Base-by-base conservation (phyloP, 2,888 invertebrate species). In the Lasioglossum figueresi region DNA sequence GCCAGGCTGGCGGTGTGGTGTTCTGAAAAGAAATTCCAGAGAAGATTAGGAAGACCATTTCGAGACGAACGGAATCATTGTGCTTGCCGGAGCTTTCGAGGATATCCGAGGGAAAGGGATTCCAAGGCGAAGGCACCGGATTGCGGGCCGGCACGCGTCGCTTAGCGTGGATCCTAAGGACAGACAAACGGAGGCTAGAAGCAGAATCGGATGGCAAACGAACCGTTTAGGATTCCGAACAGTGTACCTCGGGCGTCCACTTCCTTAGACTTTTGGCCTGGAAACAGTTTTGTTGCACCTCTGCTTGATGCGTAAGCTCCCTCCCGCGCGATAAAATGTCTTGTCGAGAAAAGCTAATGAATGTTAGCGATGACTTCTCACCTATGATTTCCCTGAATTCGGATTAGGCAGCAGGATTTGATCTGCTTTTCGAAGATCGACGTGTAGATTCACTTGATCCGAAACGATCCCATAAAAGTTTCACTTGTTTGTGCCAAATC, bases 161-260 rank as follows among this genome's bases (percentile, higher is more conserved):
- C 89, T 91, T 90, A 89, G 86, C 90, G 87, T 82, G 87, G 85
- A 90, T 91, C 88, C 88, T 83, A 43, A 80, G 82, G 68, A 86
- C 81, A 81, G 83, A 85, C 79, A 84, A 82, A 74, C 68, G 85
- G 79, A 80, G 72, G 77, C 71, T 63, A 79, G 66, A 72, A 48
- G 71, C 63, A 76, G 80, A 82, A 68, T 85, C 80, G 90, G 88
- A 90, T 89, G 86, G 91, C 91, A 91, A 90, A 90, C 90, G 89
- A 90, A 89, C 91, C 91, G 91, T 91, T 91, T 91, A 86, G 88
- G 84, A 90, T 90, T 90, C 88, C 89, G 78, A 87, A 84, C 91
- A 78, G 82, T 88, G 80, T 87, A 81, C 79, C 88, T 86, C 84
- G 84, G 80, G 83, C 82, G 37, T 81, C 76, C 82, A 85, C 79